Base-by-base conservation (phyloP, 2,888 invertebrate genomes). In the Antitype chi region DNA sequence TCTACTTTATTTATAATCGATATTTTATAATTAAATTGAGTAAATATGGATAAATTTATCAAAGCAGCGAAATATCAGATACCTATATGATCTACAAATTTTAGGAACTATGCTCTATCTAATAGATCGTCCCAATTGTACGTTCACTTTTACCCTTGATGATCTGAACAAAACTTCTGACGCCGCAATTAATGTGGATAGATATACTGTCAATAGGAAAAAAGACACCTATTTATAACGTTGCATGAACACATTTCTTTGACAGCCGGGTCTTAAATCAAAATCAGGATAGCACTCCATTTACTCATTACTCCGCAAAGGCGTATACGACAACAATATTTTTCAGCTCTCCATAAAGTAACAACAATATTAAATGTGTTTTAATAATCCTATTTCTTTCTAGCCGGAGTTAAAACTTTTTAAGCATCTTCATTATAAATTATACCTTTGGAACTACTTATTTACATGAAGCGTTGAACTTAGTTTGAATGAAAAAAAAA, bases 401-500 rank as follows among this genome's bases (percentile, higher is more conserved):
- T 53, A 9, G 17, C 28, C 23, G 0, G 13, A 32, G 23, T 38
- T 25, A 59, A 28, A 70, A 4, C 3, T 23, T 4, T 20, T 7
- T 0, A 11, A 13, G 11, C 38, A 32, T 59, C 11, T 62, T 69
- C 23, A n/a, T 55, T 38, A 13, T n/a, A 32, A 67, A 52, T 68
- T 25, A 28, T 17, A 53, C 15, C 15, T 57, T n/a, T 28, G 20
- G 17, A 43, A 68, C 20, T 60, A 57, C 15, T 0, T 38, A 43
- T 28, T 32, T 43, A 11, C 4, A 55, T 25, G 23, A 64, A 25
- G 25, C 2, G 43, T 62, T 28, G 9, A 17, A 13, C 2, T 62
- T 20, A 60, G 13, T 77, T 76, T 63, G 28, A 59, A 59, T 55
- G 38, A 23, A 71, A 71, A 62, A 57, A 57, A 13, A 9, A 68